Evolutionary conservation across 2,113 vertebrate genomes (phyloP).

Genomic region (Hucho hucho): DNA sequence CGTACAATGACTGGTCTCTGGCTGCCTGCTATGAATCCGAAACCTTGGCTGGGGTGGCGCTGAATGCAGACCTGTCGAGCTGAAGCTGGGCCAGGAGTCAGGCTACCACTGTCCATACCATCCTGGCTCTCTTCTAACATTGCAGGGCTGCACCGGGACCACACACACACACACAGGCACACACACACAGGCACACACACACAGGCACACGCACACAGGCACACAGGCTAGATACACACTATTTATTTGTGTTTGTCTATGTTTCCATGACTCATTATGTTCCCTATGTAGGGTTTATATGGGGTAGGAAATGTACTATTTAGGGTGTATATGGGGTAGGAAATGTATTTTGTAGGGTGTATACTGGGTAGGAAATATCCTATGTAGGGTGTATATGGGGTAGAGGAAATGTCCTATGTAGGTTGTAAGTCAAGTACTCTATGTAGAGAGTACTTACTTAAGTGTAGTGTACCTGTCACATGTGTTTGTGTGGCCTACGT

Average conservation of each 20-base stretch:
- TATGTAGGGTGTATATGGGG: too few species aligned
- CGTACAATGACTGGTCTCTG: constrained; percentile 91
- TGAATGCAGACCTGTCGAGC: constrained; percentile 90
- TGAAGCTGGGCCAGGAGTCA: constrained; percentile 85
- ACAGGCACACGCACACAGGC: background rate
- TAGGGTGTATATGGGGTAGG: too few species aligned
- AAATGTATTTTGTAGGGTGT: background rate
- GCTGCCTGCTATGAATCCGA: constrained; percentile 93
- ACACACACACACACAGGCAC: constrained; percentile 10
- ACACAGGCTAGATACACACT: background rate
- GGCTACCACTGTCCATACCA: constrained; percentile 94
- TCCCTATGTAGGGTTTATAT: background rate
- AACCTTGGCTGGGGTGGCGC: constrained; percentile 87
- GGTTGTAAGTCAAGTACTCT: background rate
- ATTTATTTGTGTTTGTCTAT: too few species aligned
- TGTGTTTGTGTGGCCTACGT: too few species aligned
- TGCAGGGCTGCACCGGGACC: constrained; percentile 80
- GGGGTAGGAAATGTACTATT: too few species aligned
- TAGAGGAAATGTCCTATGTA: background rate
- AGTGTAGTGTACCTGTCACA: too few species aligned
- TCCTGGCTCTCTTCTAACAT: constrained; percentile 86
- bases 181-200: background rate
- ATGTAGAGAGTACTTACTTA: background rate
- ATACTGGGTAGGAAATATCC: background rate
- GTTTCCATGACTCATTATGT: background rate